Base-by-base conservation (phyloP, 2,797 vertebrate species). In the Eulemur coronatus region DNA sequence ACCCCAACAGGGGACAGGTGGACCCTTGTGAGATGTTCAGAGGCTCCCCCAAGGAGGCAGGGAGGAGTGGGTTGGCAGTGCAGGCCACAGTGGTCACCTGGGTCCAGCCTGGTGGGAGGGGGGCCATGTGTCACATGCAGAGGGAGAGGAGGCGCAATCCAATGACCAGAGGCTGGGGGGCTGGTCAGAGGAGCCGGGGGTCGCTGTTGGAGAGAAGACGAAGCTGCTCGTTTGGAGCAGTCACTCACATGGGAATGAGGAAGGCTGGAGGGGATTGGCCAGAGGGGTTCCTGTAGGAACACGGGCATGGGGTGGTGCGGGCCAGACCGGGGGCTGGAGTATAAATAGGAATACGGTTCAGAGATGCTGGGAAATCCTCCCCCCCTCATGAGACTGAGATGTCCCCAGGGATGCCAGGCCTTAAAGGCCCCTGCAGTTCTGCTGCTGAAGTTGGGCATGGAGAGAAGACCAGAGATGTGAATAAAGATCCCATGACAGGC, bases 391-490 rank as follows among this genome's bases (percentile, higher is more conserved):
- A 73, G 72, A 84, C 81, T 8, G 33, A 18, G 35, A 57, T 33
- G 61, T 97, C 97, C 81, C 96, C 61, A 5, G 95, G 92, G 97
- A 96, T 24, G 41, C 38, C 15, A 30, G 72, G 4, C 20, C 85
- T 75, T 30, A 24, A 46, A 78, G 93, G 89, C 48, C 80, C 69
- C 35, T 28, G 57, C 38, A 2, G 24, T 41, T 63, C 65, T 17
- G 84, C 80, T 72, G 72, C 92, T 95, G 85, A 97, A 96, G 84
- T 94, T 97, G 94, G 87, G 61, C 35, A 30, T 43, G 61, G 89
- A 4, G 26, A 97, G 59, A 75, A 95, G 38, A 22, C 38, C 33
- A 55, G 79, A 89, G 84, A 65, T 5, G 30, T 38, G 35, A 55
- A n/a, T 24, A 35, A 7, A 48, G 91, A 35, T 18, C 52, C 61